Percentiles rank a stretch among this genome's conserved stretches.
Conservation (phyloP, 2,797 vertebrate genomes). For the Garrulus glandarius region DNA sequence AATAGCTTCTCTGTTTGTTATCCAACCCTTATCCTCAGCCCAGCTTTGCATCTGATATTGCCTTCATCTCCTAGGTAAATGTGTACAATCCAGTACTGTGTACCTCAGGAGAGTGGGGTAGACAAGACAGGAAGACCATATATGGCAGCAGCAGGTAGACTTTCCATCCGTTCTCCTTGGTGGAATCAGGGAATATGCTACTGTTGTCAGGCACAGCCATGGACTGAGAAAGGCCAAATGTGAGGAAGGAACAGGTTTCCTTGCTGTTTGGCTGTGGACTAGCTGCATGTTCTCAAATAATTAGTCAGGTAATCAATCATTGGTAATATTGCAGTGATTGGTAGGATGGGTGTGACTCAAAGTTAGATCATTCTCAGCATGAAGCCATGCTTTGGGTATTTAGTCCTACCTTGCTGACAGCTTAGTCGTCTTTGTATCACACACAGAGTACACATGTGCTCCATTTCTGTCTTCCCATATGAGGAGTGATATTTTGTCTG, state of each 20-base stretch:
- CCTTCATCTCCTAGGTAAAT: neutral
- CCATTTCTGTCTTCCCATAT: neutral
- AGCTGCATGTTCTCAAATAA: neutral
- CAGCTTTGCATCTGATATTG: neutral
- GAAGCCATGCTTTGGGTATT: neutral
- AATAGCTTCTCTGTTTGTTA: neutral
- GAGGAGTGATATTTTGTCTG: neutral
- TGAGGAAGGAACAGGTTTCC: neutral
- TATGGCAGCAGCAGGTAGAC: neutral
- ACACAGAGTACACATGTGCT: neutral
- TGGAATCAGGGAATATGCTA: neutral
- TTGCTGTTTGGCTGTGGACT: neutral
- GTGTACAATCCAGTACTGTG: neutral
- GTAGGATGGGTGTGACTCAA: neutral
- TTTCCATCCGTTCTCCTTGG: neutral
- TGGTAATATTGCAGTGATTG: neutral
- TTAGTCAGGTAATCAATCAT: neutral
- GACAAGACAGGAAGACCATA: neutral
- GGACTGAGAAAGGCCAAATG: neutral
- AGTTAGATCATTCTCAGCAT: neutral
- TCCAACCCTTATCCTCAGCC: neutral
- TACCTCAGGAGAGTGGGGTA: neutral
- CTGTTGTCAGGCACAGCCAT: neutral
- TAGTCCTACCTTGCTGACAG: neutral
- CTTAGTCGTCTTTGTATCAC: neutral